Percentiles rank a stretch among this genome's conserved stretches.
Evolutionary conservation across 2,888 invertebrate species (phyloP).

Genomic region (Hecatera dysodea): DNA sequence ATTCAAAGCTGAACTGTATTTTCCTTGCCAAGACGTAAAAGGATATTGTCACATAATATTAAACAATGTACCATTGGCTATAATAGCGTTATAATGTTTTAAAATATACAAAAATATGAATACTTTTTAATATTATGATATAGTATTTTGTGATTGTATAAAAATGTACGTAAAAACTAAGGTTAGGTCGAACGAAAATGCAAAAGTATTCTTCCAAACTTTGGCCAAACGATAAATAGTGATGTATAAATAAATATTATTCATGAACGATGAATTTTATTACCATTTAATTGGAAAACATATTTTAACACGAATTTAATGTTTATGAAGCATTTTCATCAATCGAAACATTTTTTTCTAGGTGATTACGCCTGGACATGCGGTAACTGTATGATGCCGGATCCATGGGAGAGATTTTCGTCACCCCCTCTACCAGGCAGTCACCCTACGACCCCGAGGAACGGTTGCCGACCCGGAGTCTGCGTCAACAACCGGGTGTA

Average conservation of each 20-base stretch:
- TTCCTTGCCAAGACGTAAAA: conserved; percentile 10
- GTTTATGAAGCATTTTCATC: not conserved
- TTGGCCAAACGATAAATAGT: conserved; percentile 86
- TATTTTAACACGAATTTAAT: not conserved
- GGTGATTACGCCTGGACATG: conserved; percentile 84
- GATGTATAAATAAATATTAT: conserved; percentile 87
- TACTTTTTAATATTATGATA: conserved; percentile 62
- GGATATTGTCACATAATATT: conserved; percentile 36
- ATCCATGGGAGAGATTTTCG: conserved; percentile 82
- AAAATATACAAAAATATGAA: conserved; percentile 60
- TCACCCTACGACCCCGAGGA: conserved; percentile 81
- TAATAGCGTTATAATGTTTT: conserved; percentile 57
- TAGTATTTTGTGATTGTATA: conserved; percentile 76
- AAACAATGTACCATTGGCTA: conserved; percentile 35
- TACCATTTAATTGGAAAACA: conserved; percentile 23
- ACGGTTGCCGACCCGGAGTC: conserved; percentile 83
- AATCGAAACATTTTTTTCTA: conserved; percentile 66
- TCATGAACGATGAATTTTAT: conserved; percentile 72
- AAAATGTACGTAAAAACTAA: conserved; percentile 67
- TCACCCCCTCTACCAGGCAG: conserved; percentile 78
- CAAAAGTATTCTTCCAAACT: conserved; percentile 87
- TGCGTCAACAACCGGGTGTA: conserved; percentile 78
- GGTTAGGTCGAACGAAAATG: conserved; percentile 75
- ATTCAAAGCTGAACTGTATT: not conserved
- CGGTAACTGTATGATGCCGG: conserved; percentile 80